Percentiles rank a stretch among this genome's conserved stretches.
These are phyloP conservation scores for Pavo muticus DNA, from an alignment of 2,113 vertebrate species.

Conservation along the genomic window DNA sequence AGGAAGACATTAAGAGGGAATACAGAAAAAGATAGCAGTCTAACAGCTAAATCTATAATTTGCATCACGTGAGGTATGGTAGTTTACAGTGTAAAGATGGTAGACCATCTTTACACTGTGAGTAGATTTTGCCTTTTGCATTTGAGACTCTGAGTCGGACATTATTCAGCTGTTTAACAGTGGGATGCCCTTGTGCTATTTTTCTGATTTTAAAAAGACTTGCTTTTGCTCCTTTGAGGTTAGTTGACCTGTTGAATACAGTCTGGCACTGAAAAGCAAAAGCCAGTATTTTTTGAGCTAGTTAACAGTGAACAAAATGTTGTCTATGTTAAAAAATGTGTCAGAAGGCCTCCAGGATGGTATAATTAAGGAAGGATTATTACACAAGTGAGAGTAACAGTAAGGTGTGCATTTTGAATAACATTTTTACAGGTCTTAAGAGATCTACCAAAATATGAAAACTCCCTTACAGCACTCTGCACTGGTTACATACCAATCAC, in stretches of 20 bases:
- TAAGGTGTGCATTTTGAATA: background rate
- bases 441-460: background rate
- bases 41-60: background rate
- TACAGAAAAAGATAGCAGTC: background rate
- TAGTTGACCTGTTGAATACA: background rate
- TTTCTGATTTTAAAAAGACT: background rate
- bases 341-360: background rate
- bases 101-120: background rate
- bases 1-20: slow-evolving; percentile 5
- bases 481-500: background rate
- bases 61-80: background rate
- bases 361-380: background rate
- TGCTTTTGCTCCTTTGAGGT: slow-evolving; percentile 3
- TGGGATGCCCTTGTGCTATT: background rate
- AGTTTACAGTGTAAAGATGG: background rate
- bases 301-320: background rate
- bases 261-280: slow-evolving; percentile 40
- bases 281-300: background rate
- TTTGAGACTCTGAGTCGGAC: background rate
- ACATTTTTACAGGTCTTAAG: background rate
- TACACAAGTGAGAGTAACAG: background rate
- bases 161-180: background rate
- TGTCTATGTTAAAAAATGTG: background rate
- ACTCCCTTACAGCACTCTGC: background rate
- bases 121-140: background rate